Evolutionary conservation across 2,888 invertebrate species (phyloP), one percentile per base, ranked within the genome.

Genomic region (Polyommatus icarus): DNA sequence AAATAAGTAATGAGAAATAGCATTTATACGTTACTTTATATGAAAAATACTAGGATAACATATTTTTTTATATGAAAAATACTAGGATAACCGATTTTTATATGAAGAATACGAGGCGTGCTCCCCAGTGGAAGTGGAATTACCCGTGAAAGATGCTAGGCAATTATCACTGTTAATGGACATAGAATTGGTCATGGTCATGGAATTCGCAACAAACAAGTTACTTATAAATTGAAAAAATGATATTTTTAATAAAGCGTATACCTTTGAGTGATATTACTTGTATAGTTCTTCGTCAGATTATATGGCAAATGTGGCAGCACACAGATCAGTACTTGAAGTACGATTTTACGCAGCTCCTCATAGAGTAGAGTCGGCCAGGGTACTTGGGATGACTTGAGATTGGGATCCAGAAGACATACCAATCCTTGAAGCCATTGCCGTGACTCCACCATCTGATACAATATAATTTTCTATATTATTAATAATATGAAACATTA

Each of bases 381-480:
- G 0, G 73, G 84, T 0, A 85, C 82, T 24, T 90, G 84, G 5
- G 92, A 85, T 1, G 80, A 78, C 76, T 86, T 82, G 4, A 92
- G 85, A 0, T 86, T 90, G 12, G 93, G 92, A 78, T 93, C 93
- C 57, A 93, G 77, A 50, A 94, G 78, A 78, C 90, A 92, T 87
- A 91, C 88, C 8, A 94, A 82, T 0, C 93, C 93, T 8, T 90
- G 78, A 0, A 92, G 80, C 92, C 92, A 94, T 73, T 87, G 78
- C 3, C 86, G 85, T 1, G 84, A 81, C 79, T 87, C 87, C 3
- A 90, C 80, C 86, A 91, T 84, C 93, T 93, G 81, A n/a, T 84
- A 83, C 7, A 59, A 67, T 71, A 67, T 76, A 3, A 46, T 18
- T 15, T 76, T 40, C 76, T 24, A 24, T 24, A 24, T 24, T 24